Percentiles rank a stretch among this genome's conserved stretches.
Conservation (phyloP, 1,140 invertebrate species). For the Phthorimaea operculella region DNA sequence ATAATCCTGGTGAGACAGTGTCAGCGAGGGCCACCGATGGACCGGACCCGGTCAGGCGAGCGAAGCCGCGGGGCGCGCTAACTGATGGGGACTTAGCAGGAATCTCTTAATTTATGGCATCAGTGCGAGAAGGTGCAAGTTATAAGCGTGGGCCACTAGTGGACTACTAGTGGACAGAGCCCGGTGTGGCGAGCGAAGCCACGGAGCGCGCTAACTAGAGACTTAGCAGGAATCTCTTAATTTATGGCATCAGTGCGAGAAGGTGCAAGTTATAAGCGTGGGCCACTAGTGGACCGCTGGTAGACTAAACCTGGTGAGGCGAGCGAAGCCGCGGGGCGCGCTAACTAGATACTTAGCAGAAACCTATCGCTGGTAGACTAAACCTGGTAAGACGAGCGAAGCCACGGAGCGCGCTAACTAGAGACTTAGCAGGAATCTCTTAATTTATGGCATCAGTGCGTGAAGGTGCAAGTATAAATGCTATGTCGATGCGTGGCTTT, state of each 20-base stretch:
- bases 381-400: no score
- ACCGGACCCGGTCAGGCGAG: constrained; percentile 46
- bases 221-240: no score
- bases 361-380: constrained; percentile 40
- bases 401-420: no score
- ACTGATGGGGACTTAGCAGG: constrained; percentile 62
- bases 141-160: not conserved
- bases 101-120: constrained; percentile 67
- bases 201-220: no score
- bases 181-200: no score
- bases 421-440: no score
- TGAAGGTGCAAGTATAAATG: no score
- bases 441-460: no score
- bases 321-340: constrained; percentile 56
- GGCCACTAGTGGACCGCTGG: constrained; percentile 37
- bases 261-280: no score
- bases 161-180: no score
- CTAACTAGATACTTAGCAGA: constrained; percentile 59
- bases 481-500: no score
- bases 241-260: no score
- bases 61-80: constrained; percentile 53
- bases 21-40: constrained; percentile 28
- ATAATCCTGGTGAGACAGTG: constrained; percentile 59
- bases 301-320: constrained; percentile 41
- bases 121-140: constrained; percentile 22